phyloP scores from a whole-genome alignment of 92 coral and sea anemone species.

The Parazoanthus swiftii region DNA sequence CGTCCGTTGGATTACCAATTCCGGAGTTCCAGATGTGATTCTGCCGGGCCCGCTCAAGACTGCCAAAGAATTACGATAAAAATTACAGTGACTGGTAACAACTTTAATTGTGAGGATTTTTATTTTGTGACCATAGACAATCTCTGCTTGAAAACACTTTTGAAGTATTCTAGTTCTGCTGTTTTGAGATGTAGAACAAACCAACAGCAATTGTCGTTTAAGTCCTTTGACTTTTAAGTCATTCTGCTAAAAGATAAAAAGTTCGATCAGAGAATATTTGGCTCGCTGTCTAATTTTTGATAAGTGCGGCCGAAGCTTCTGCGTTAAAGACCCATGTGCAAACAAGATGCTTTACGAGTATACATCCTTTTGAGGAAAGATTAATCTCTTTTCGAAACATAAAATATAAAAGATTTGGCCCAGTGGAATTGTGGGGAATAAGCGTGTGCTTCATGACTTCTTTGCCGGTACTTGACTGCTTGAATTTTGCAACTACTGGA shows the following conservation, averaged over 20 bases:
- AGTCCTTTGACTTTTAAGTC: neutral
- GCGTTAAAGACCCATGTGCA: too few relatives aligned
- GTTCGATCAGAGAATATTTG: neutral
- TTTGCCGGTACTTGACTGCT: too few relatives aligned
- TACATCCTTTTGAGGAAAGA: too few relatives aligned
- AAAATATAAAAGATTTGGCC: too few relatives aligned
- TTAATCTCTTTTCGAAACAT: too few relatives aligned
- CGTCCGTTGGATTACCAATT: neutral
- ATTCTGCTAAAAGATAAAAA: neutral
- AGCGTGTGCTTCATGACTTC: too few relatives aligned
- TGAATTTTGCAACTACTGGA: too few relatives aligned
- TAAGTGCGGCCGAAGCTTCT: neutral
- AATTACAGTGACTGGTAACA: neutral
- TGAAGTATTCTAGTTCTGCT: neutral
- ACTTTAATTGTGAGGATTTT: neutral
- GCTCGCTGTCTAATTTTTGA: neutral
- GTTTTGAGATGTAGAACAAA: neutral
- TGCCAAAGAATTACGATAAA: neutral
- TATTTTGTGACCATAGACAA: neutral
- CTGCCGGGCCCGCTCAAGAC: neutral
- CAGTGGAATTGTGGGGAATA: too few relatives aligned
- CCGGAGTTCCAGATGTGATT: neutral
- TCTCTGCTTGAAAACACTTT: neutral
- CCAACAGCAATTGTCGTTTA: neutral
- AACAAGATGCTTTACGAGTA: neutral